A percentile compares a stretch with the other conserved stretches of the same genome.
These are phyloP conservation scores for Grallaria varia DNA, from an alignment of 2,113 vertebrate species.

Conservation along the genomic window DNA sequence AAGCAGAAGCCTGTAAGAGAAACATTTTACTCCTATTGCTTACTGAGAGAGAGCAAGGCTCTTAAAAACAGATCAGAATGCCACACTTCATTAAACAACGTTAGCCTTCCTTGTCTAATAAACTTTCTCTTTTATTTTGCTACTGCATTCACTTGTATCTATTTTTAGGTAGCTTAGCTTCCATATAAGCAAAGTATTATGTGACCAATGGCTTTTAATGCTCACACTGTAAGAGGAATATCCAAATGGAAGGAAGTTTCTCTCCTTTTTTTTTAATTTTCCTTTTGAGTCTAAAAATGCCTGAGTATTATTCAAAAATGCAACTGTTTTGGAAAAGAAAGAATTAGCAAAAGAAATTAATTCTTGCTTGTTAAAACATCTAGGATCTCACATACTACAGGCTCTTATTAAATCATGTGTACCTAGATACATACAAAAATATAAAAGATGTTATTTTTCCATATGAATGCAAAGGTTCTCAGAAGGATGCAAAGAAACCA, in stretches of 20 bases:
- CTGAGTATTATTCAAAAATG: not conserved
- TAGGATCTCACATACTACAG: not conserved
- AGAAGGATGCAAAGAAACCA: not conserved
- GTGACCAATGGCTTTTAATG: not conserved
- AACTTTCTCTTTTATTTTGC: not conserved
- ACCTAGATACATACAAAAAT: not conserved
- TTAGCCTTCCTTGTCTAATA: conserved; percentile 7
- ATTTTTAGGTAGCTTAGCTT: not conserved
- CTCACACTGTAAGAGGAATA: not conserved
- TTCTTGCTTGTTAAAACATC: not conserved
- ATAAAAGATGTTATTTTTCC: not conserved
- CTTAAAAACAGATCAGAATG: conserved; percentile 26
- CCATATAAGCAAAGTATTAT: not conserved
- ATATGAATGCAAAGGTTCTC: not conserved
- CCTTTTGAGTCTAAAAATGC: not conserved
- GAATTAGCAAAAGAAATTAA: not conserved
- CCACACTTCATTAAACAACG: conserved; percentile 32
- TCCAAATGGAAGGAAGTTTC: not conserved
- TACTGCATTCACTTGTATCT: not conserved
- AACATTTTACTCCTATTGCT: conserved; percentile 27
- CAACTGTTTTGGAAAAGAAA: not conserved
- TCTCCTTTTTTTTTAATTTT: not conserved
- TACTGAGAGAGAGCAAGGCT: conserved; percentile 2
- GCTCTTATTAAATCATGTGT: not conserved
- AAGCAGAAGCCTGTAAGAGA: conserved; percentile 7